These are phyloP conservation scores for Columba janthina DNA, from an alignment of 2,113 vertebrate species.

Conservation along the genomic window DNA sequence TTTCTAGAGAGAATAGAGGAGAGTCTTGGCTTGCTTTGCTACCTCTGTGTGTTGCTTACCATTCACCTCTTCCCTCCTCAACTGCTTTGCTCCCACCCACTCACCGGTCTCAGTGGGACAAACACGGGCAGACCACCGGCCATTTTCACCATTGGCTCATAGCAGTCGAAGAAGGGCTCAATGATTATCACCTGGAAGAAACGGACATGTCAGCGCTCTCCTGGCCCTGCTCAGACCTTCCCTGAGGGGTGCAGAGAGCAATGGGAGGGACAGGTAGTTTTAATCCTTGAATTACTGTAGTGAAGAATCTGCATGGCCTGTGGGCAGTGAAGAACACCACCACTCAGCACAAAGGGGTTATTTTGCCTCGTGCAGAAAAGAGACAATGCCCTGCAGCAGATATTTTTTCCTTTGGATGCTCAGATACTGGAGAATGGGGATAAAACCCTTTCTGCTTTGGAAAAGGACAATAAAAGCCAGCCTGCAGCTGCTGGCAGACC, in stretches of 20 bases:
- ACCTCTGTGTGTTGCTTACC: not conserved
- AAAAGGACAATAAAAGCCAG: not conserved
- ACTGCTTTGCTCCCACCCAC: not conserved
- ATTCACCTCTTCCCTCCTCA: not conserved
- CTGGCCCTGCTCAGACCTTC: not conserved
- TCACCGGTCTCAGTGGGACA: constrained; percentile 86
- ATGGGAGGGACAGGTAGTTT: not conserved
- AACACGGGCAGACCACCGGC: constrained; percentile 86
- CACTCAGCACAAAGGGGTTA: not conserved
- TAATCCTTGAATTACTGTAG: not conserved
- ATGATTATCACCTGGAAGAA: constrained; percentile 89
- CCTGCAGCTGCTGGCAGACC: not conserved
- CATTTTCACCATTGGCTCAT: constrained; percentile 91
- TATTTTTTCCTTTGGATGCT: not conserved
- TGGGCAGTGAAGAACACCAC: not conserved
- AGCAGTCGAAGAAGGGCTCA: constrained; percentile 96
- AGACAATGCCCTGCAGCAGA: not conserved
- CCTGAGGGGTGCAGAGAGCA: not conserved
- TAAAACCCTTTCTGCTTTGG: not conserved
- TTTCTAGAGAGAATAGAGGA: constrained; percentile 64
- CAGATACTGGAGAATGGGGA: not conserved
- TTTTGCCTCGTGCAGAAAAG: not conserved
- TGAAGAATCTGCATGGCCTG: not conserved
- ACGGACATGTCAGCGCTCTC: not conserved
- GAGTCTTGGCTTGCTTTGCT: not conserved